Base-by-base conservation (phyloP, 2,888 invertebrate species). In the Pandemis heparana region DNA sequence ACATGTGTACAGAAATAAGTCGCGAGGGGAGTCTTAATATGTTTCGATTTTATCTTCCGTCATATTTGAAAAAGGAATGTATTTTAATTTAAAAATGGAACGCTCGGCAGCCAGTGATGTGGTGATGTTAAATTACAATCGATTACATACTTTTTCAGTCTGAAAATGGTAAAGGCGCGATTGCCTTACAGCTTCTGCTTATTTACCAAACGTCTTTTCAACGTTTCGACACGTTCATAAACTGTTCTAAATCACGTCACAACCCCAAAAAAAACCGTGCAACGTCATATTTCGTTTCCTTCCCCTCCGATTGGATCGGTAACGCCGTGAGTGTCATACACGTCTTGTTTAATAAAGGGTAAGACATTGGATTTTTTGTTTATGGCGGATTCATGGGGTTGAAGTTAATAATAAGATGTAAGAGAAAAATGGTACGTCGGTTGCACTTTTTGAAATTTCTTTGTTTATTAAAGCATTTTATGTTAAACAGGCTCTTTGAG, bases 41-140 rank as follows among this genome's bases (percentile, higher is more conserved):
- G 65, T 32, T 73, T 73, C 73, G 73, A 73, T 73, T 73, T 69
- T 73, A 73, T 73, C 73, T 69, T 65, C 68, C 56, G 56, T 46
- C 61, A 51, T 64, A 73, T 73, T 73, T 69, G 68, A 73, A 73
- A 67, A 73, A 64, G 68, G 68, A 73, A 59, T 64, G 68, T 63
- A 41, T 69, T 63, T 69, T 67, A 62, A 71, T 71, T 73, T 73
- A 73, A 73, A 73, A 73, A 69, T 63, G 73, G 73, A 73, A 73
- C 73, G 67, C 62, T 61, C 51, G 23, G 23, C 56, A 53, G 39
- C 48, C 59, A 73, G 73, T 73, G 68, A 68, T 63, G 73, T 16
- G 73, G n/a, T 23, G 14, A 39, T 56, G 39, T 56, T 14, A 8
- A 48, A 59, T 68, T 73, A 63, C 12, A 41, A 62, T 48, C 12